Base-by-base conservation (phyloP, 2,113 vertebrate species). In the Machaerirhynchus nigripectus region DNA sequence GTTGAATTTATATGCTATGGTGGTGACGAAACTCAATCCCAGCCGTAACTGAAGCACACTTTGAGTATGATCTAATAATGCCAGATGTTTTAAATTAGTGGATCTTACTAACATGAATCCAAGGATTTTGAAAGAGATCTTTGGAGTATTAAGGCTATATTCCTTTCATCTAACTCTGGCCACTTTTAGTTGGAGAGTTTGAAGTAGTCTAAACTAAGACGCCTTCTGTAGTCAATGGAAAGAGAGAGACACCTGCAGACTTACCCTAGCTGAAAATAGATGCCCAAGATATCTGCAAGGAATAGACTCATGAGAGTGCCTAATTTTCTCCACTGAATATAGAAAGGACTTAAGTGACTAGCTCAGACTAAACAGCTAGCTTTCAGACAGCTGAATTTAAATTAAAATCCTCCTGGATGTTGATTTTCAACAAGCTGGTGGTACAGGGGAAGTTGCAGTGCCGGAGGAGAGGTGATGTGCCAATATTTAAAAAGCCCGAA, bases 311-410 rank as follows among this genome's bases (percentile, higher is more conserved):
- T 59, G 15, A 63, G 67, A 81, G 47, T 87, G 57, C n/a, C 65
- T 89, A 6, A 63, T 71, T 96, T 96, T 91, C 84, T 82, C 53
- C 18, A 30, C 37, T 46, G 70, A 68, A 28, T 73, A 46, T 68
- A 79, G 82, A 85, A 96, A 49, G 31, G 50, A 83, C 31, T 75
- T 79, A 64, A n/a, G 57, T 95, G 52, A 73, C 60, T 60, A 79
- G 37, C 70, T 94, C 70, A 93, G 95, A 94, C 94, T 94, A 84
- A 95, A 95, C 70, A 97, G 81, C 90, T 65, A 85, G 59, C 40
- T 95, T 90, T 87, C 85, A 96, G 96, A 79, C 92, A 87, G 84
- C 65, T 88, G 83, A 76, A 96, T 95, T 94, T 95, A 81, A 97
- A 85, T 95, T 68, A 64, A 87, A 94, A 82, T 88, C 60, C 94